Conservation (phyloP, 2,113 vertebrate species). For the Cynoglossus semilaevis region DNA sequence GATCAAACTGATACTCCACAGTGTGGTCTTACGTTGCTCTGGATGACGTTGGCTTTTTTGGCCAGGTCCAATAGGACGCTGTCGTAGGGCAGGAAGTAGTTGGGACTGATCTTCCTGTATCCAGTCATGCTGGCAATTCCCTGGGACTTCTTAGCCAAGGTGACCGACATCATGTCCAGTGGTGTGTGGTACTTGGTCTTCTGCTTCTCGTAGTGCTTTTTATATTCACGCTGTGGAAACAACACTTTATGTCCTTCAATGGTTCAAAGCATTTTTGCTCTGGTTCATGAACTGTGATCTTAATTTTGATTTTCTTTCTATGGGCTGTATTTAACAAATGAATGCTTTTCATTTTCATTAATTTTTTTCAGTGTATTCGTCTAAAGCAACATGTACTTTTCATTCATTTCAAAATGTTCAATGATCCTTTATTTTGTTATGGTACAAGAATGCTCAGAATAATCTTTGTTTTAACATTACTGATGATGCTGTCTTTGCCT, state of each 20-base stretch:
- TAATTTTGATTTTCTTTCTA: too few species aligned
- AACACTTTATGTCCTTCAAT: not conserved
- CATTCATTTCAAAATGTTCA: too few species aligned
- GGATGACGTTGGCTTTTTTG: slow-evolving; percentile 83
- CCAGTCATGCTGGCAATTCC: slow-evolving; percentile 80
- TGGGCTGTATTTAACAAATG: too few species aligned
- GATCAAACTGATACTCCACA: not conserved
- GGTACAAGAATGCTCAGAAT: too few species aligned
- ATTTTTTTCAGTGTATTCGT: too few species aligned
- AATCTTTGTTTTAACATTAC: too few species aligned
- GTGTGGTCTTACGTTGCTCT: slow-evolving; percentile 82
- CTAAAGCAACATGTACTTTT: not conserved
- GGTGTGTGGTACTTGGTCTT: slow-evolving; percentile 86
- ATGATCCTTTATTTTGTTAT: too few species aligned
- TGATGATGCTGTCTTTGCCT: too few species aligned
- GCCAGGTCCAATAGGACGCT: slow-evolving; percentile 80
- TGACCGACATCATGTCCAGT: slow-evolving; percentile 87
- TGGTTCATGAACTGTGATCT: too few species aligned
- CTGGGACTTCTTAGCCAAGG: slow-evolving; percentile 89
- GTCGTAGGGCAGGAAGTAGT: slow-evolving; percentile 81
- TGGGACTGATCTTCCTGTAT: slow-evolving; percentile 76
- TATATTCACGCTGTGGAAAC: slow-evolving; percentile 83
- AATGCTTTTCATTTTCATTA: too few species aligned
- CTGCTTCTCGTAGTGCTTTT: slow-evolving; percentile 86
- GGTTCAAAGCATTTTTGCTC: too few species aligned